Evolutionary conservation across 2,888 invertebrate genomes (phyloP).

Genomic region (Hyalella azteca): DNA sequence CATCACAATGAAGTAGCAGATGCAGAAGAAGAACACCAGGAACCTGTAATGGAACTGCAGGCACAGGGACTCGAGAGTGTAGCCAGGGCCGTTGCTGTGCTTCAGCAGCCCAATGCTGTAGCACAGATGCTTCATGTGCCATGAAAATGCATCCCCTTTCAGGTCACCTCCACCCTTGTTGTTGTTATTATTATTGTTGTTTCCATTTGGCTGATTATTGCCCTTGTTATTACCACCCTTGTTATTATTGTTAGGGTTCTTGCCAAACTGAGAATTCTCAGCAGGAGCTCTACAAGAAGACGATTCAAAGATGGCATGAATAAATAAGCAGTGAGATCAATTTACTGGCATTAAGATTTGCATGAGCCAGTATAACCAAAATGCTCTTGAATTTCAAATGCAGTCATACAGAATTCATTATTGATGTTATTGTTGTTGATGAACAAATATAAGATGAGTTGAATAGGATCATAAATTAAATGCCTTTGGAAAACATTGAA

Average conservation of each 20-base stretch:
- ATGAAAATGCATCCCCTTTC: background rate
- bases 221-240: background rate
- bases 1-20: background rate
- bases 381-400: no score
- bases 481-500: no score
- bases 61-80: slow-evolving; percentile 1
- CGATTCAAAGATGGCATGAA: no score
- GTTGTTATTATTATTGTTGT: background rate
- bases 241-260: background rate
- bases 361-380: no score
- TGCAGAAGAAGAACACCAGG: background rate
- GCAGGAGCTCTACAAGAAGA: no score
- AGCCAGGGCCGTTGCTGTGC: slow-evolving; percentile 11
- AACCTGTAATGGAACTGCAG: slow-evolving; percentile 12
- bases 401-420: no score
- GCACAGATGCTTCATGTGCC: background rate
- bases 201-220: background rate
- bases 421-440: no score
- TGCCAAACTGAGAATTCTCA: no score
- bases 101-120: background rate
- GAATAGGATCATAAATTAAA: no score
- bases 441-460: no score
- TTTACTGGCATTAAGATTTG: no score
- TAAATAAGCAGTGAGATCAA: no score
- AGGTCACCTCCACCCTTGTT: background rate